Conservation (phyloP, 2,888 invertebrate genomes). For the Pediacus dermestoides region DNA sequence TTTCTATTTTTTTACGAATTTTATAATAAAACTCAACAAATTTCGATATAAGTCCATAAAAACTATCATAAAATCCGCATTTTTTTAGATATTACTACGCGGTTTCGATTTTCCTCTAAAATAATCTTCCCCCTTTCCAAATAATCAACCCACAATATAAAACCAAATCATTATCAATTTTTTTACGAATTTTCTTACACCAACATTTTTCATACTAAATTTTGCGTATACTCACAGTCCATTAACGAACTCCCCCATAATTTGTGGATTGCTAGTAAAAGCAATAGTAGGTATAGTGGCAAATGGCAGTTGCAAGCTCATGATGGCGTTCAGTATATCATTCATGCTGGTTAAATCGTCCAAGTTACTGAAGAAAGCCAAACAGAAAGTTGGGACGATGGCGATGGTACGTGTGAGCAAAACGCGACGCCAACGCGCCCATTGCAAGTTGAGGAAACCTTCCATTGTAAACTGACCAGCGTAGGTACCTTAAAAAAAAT, state of each 20-base stretch:
- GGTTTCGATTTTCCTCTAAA: too few species aligned
- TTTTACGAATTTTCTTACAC: too few species aligned
- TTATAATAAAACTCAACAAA: too few species aligned
- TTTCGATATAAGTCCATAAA: too few species aligned
- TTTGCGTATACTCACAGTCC: slow-evolving; percentile 66
- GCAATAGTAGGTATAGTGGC: slow-evolving; percentile 83
- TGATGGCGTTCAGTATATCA: slow-evolving; percentile 79
- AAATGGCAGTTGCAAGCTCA: slow-evolving; percentile 84
- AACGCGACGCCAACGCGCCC: slow-evolving; percentile 85
- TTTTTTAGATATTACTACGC: too few species aligned
- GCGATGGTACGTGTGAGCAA: slow-evolving; percentile 77
- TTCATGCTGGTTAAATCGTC: slow-evolving; percentile 76
- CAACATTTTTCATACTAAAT: slow-evolving; percentile 3
- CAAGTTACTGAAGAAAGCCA: slow-evolving; percentile 66
- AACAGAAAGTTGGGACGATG: slow-evolving; percentile 68
- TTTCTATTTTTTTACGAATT: too few species aligned
- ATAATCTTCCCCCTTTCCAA: too few species aligned
- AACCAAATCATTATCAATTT: too few species aligned
- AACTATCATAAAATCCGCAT: too few species aligned
- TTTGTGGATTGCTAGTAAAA: slow-evolving; percentile 71
- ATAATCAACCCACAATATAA: too few species aligned
- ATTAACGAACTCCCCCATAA: slow-evolving; percentile 84
- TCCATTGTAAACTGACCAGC: slow-evolving; percentile 89
- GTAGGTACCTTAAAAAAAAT: slow-evolving; percentile 56
- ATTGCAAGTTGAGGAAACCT: slow-evolving; percentile 79